Evolutionary conservation across 2,797 vertebrate species (phyloP).

Genomic region (Perodicticus potto): DNA sequence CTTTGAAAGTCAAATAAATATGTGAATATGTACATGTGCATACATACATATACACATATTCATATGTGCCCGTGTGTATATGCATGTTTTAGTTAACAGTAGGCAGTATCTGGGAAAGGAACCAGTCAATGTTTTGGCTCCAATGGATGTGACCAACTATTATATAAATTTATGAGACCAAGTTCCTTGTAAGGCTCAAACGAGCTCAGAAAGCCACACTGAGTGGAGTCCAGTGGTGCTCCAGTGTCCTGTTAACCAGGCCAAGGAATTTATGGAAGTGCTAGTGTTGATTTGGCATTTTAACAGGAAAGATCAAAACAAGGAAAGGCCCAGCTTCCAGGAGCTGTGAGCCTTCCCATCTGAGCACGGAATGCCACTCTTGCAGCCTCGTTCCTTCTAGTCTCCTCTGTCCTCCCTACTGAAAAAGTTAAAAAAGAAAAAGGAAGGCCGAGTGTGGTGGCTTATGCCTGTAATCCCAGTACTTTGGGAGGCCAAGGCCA

Average conservation of each 20-base stretch:
- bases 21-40: too few relatives aligned
- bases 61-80: accelerated
- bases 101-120: neutral
- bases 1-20: neutral
- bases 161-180: neutral
- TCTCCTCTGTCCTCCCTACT: neutral
- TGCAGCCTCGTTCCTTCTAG: neutral
- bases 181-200: neutral
- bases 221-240: neutral
- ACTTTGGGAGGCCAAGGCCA: neutral
- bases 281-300: neutral
- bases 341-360: accelerated
- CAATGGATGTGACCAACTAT: neutral
- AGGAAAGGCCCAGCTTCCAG: neutral
- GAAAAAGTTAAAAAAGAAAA: neutral
- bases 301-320: neutral
- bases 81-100: neutral
- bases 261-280: neutral
- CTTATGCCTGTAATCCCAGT: neutral
- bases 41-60: too few relatives aligned
- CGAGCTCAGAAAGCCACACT: neutral
- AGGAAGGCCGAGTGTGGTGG: neutral
- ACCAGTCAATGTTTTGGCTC: neutral
- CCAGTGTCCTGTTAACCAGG: accelerated
- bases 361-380: neutral